These are phyloP conservation scores for Acromyrmex heyeri DNA, from an alignment of 1,140 invertebrate species.

Conservation along the genomic window DNA sequence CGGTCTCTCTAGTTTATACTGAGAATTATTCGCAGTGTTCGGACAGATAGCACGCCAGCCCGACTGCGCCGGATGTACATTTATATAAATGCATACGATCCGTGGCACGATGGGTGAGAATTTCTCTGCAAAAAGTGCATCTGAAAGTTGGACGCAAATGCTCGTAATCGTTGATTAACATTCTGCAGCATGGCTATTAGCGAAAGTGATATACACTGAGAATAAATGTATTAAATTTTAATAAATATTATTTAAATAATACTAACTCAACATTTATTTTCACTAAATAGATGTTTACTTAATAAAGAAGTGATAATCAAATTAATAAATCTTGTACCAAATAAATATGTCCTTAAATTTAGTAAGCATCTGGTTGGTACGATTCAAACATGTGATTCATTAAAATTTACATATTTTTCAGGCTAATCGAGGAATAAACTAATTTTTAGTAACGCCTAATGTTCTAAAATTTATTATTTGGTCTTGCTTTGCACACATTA, in stretches of 20 bases:
- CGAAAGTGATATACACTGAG: neutral
- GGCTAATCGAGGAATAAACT: slow-evolving; percentile 17
- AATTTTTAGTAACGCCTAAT: too few relatives aligned
- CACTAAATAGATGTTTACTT: too few relatives aligned
- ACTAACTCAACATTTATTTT: too few relatives aligned
- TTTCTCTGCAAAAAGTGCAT: slow-evolving; percentile 36
- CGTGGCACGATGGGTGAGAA: slow-evolving; percentile 2
- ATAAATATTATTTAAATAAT: too few relatives aligned
- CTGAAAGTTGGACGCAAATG: slow-evolving; percentile 18
- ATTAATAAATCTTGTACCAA: too few relatives aligned
- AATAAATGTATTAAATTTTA: too few relatives aligned
- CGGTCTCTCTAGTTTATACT: slow-evolving; percentile 52
- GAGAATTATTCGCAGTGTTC: slow-evolving; percentile 52
- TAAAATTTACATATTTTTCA: too few relatives aligned
- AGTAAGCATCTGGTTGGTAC: too few relatives aligned
- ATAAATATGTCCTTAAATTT: too few relatives aligned
- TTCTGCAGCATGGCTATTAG: slow-evolving; percentile 29
- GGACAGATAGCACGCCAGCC: slow-evolving; percentile 22
- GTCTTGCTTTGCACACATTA: neutral
- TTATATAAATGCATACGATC: slow-evolving; percentile 37
- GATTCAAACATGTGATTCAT: too few relatives aligned
- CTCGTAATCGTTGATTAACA: slow-evolving; percentile 46
- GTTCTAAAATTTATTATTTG: neutral
- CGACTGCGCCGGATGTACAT: slow-evolving; percentile 40
- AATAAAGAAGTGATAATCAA: too few relatives aligned